These are phyloP conservation scores for Bombus waltoni DNA, from an alignment of 1,140 invertebrate species.

Conservation along the genomic window DNA sequence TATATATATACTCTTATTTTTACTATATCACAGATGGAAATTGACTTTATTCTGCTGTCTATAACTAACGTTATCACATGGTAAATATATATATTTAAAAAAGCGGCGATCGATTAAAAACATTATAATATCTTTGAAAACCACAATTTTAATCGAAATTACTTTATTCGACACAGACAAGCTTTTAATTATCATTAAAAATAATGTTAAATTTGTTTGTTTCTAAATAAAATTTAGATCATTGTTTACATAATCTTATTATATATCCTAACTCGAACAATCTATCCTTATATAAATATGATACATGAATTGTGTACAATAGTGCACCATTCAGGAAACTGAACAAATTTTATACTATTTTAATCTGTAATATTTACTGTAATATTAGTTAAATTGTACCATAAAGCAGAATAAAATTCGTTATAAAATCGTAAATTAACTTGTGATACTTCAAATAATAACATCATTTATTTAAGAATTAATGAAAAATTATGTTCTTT, in stretches of 20 bases:
- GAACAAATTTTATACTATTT: constrained; percentile 7
- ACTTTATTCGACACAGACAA: constrained; percentile 17
- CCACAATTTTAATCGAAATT: constrained; percentile 8
- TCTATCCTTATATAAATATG: constrained; percentile 2
- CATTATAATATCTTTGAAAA: neutral
- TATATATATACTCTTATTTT: constrained; percentile 5
- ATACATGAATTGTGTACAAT: neutral
- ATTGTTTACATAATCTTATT: constrained; percentile 51
- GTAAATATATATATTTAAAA: constrained; percentile 12
- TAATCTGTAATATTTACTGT: neutral
- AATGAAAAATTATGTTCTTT: constrained; percentile 8
- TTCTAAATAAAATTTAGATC: constrained; percentile 64
- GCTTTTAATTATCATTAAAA: constrained; percentile 24
- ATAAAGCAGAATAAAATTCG: neutral
- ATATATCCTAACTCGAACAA: neutral
- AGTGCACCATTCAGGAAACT: neutral
- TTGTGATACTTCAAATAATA: neutral
- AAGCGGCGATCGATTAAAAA: neutral
- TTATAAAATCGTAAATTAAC: constrained; percentile 12
- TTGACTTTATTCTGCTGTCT: constrained; percentile 14
- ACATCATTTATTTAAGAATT: neutral
- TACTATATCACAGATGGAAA: constrained; percentile 29
- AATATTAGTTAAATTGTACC: neutral
- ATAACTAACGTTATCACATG: constrained; percentile 10
- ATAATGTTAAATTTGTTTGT: constrained; percentile 63